These are phyloP conservation scores for Octonoba sinensis DNA, from an alignment of 2,888 invertebrate genomes.

Conservation along the genomic window DNA sequence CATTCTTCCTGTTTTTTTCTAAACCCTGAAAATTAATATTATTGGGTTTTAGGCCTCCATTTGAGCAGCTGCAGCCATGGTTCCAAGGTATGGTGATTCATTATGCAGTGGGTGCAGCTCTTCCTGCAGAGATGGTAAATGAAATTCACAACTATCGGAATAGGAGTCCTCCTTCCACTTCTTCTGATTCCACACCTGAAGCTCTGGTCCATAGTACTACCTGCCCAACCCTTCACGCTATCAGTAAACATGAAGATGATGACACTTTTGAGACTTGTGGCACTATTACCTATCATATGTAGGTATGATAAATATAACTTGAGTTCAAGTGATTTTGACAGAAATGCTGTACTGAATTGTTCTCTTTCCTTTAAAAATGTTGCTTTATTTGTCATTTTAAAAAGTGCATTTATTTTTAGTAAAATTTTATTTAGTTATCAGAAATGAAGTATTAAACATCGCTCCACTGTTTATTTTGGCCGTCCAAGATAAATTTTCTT, in stretches of 20 bases:
- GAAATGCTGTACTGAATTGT: too few species aligned
- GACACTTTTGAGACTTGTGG: conserved; percentile 31
- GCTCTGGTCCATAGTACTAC: conserved; percentile 69
- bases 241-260: conserved; percentile 66
- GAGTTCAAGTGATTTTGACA: too few species aligned
- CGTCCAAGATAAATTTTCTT: too few species aligned
- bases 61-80: conserved; percentile 92
- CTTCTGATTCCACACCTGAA: conserved; percentile 76
- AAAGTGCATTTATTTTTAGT: too few species aligned
- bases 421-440: too few species aligned
- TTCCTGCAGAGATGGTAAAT: conserved; percentile 78
- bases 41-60: conserved; percentile 81
- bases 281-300: conserved; percentile 45
- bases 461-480: too few species aligned
- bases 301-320: conserved; percentile 2
- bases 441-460: too few species aligned
- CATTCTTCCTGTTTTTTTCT: too few species aligned
- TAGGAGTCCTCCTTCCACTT: conserved; percentile 75
- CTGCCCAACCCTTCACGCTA: conserved; percentile 67
- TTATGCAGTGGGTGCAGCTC: conserved; percentile 77
- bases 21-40: too few species aligned
- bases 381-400: too few species aligned
- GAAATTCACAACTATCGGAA: conserved; percentile 81
- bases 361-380: too few species aligned
- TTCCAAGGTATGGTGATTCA: conserved; percentile 83